Evolutionary conservation across 2,888 invertebrate genomes (phyloP), one percentile per base, ranked within the genome.

Genomic region (Drosophila colorata): DNA sequence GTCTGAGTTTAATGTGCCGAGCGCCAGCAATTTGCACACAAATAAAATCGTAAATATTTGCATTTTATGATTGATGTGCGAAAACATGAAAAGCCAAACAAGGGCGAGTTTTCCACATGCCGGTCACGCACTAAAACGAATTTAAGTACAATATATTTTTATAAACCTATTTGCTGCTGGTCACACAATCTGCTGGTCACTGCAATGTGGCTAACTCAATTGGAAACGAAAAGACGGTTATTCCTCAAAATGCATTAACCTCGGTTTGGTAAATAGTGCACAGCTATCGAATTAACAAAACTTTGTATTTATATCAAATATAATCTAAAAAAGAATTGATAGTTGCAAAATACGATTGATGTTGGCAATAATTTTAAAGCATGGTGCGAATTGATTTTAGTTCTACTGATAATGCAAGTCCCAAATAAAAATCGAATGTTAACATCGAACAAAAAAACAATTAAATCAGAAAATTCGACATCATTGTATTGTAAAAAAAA

Each of bases 41-140:
- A 84, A 90, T 78, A 80, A 75, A 74, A 74, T 81, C 75, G 74
- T 73, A 80, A 90, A 90, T 87, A 90, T 90, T 90, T 88, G 80
- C 86, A 84, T 84, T 86, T 86, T 84, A 84, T 89, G 90, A 89
- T 89, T 89, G 87, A 90, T 90, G 80, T 79, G 69, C 72, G 69
- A 64, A 51, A 71, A 72, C 66, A 69, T 68, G 70, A 46, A 49
- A 66, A 40, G 56, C 67, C 44, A 74, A 78, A 72, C 51, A 78
- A 55, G 44, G 56, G 52, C 25, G 23, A 38, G 48, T 52, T 60
- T 73, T 69, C 35, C 41, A 67, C 67, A 77, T 74, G 74, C 77
- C n/a, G 53, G 57, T 70, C 80, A 83, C 75, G 78, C 76, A 74
- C 59, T 14, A 56, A 68, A 65, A 46, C 35, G 37, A 60, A 74